phyloP scores from a whole-genome alignment of 2,797 vertebrate species.

The Scleropages formosus region DNA sequence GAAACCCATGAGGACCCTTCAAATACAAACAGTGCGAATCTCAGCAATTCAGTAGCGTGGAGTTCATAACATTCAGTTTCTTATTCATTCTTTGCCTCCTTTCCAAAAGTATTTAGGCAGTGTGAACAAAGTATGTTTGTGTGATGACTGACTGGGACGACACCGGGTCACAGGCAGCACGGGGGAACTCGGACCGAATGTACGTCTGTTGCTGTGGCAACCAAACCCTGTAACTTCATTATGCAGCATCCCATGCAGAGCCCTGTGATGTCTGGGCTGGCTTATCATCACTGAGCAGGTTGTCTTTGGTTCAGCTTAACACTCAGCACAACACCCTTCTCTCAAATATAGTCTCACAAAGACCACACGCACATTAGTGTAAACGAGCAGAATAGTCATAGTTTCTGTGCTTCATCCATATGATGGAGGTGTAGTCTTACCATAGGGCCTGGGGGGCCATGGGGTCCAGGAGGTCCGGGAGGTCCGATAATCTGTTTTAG shows the following conservation, averaged over 20 bases:
- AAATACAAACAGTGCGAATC: slow-evolving; percentile 44
- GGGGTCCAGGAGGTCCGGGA: slow-evolving; percentile 85
- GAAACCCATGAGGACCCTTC: slow-evolving; percentile 94
- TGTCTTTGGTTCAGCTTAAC: no score
- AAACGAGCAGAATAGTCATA: no score
- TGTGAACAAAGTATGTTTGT: neutral
- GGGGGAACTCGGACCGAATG: no score
- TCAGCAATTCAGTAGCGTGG: neutral
- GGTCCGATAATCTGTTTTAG: slow-evolving; percentile 81
- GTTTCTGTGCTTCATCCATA: neutral
- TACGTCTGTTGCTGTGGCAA: no score
- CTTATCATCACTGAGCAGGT: no score
- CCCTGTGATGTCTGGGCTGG: no score
- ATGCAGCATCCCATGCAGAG: no score
- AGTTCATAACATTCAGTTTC: neutral
- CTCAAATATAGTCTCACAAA: no score
- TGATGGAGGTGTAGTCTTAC: slow-evolving; percentile 65
- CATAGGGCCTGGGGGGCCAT: slow-evolving; percentile 95
- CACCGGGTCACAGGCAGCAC: no score
- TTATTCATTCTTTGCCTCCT: neutral
- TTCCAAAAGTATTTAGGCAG: neutral
- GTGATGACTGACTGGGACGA: neutral
- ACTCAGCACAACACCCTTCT: no score
- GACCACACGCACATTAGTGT: no score
- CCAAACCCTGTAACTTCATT: no score